Percentiles rank a stretch among this genome's conserved stretches.
Conservation (phyloP, 2,113 vertebrate species). For the Oryzias curvinotus region DNA sequence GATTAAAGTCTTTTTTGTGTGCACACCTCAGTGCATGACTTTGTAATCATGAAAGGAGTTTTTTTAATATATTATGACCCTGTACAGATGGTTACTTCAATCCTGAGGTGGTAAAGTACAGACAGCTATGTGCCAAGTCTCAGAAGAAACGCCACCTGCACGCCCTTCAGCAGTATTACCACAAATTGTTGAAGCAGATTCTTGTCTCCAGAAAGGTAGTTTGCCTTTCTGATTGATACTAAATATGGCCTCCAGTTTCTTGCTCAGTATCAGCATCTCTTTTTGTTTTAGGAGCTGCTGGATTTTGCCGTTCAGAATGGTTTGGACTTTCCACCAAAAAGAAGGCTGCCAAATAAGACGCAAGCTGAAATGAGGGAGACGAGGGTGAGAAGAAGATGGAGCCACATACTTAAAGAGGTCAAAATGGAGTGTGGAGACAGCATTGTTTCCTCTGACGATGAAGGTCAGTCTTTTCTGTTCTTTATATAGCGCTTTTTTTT, state of each 20-base stretch:
- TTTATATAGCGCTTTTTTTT: not conserved
- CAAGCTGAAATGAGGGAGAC: constrained; percentile 85
- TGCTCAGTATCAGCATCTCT: not conserved
- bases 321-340: constrained; percentile 79
- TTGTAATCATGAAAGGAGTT: no score
- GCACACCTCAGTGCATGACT: no score
- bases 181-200: constrained; percentile 90
- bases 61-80: not conserved
- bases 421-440: constrained; percentile 93
- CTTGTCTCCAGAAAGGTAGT: constrained; percentile 91
- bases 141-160: constrained; percentile 89
- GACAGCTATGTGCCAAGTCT: constrained; percentile 90
- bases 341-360: constrained; percentile 68
- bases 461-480: constrained; percentile 77
- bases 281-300: constrained; percentile 81
- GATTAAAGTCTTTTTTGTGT: no score
- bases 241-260: not conserved
- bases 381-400: constrained; percentile 82
- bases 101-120: constrained; percentile 95
- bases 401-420: constrained; percentile 90
- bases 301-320: constrained; percentile 88
- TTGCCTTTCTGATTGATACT: not conserved
- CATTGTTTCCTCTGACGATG: constrained; percentile 91
- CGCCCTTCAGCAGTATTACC: constrained; percentile 94
- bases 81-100: constrained; percentile 91